Percentiles rank a stretch among this genome's conserved stretches.
Evolutionary conservation across 1,140 invertebrate genomes (phyloP).

Genomic region (Drosophila erecta): DNA sequence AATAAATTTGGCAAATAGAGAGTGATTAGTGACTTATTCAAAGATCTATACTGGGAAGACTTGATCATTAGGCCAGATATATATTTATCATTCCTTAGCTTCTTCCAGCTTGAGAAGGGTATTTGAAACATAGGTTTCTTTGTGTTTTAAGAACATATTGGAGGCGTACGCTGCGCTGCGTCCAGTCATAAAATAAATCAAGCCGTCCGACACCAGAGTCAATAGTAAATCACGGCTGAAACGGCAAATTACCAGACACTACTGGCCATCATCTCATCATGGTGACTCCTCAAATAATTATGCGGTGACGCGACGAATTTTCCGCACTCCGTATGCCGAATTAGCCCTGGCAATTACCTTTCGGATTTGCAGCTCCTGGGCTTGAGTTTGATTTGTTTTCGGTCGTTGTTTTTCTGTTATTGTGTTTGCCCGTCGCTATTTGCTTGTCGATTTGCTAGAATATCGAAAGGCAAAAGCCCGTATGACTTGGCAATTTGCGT

Average conservation of each 20-base stretch:
- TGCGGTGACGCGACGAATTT: slow-evolving; percentile 57
- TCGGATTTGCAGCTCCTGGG: slow-evolving; percentile 60
- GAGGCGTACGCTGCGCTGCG: slow-evolving; percentile 48
- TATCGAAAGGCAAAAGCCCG: slow-evolving; percentile 36
- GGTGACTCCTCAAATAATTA: slow-evolving; percentile 51
- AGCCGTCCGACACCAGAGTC: slow-evolving; percentile 71
- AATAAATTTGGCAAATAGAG: not conserved
- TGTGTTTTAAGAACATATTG: slow-evolving; percentile 2
- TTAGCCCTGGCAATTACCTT: slow-evolving; percentile 72
- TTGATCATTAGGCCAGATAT: not conserved
- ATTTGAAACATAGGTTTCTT: not conserved
- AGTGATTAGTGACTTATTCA: not conserved
- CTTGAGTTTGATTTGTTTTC: slow-evolving; percentile 31
- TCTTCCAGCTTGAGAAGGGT: not conserved
- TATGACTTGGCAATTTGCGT: slow-evolving; percentile 58
- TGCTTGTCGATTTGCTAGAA: slow-evolving; percentile 51
- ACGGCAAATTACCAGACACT: slow-evolving; percentile 52
- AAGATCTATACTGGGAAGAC: not conserved
- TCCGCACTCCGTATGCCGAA: slow-evolving; percentile 33
- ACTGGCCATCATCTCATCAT: slow-evolving; percentile 25
- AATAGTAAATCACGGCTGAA: slow-evolving; percentile 75
- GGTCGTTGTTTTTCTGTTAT: slow-evolving; percentile 10
- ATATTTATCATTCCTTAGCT: not conserved
- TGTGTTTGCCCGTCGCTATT: slow-evolving; percentile 33
- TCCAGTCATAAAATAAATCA: slow-evolving; percentile 82